Percentiles rank a stretch among this genome's conserved stretches.
Conservation (phyloP, 2,888 invertebrate species). For the Eurytoma californica region DNA sequence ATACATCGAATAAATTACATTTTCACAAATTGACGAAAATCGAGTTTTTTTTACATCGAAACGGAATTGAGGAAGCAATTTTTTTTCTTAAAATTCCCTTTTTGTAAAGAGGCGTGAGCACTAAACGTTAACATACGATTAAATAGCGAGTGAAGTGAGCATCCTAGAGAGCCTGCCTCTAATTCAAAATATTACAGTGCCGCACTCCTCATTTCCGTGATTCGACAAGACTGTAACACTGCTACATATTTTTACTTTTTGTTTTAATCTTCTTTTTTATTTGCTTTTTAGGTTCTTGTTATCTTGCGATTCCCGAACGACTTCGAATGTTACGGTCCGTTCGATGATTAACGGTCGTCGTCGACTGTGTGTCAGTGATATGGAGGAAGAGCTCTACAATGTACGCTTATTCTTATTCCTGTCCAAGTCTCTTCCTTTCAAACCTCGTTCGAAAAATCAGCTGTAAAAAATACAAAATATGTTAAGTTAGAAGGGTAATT, state of each 20-base stretch:
- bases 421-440: conserved; percentile 28
- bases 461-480: conserved; percentile 33
- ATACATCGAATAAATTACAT: conserved; percentile 26
- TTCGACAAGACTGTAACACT: conserved; percentile 44
- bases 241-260: conserved; percentile 44
- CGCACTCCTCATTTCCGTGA: conserved; percentile 45
- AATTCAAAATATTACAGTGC: conserved; percentile 42
- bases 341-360: conserved; percentile 38
- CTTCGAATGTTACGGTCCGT: conserved; percentile 32
- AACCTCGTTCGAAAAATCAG: conserved; percentile 48
- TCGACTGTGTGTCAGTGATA: conserved; percentile 28
- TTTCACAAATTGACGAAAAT: conserved; percentile 44
- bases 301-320: conserved; percentile 43
- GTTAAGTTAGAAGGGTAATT: neutral
- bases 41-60: conserved; percentile 37
- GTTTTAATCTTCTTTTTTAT: conserved; percentile 37
- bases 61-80: conserved; percentile 33
- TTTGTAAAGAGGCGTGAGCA: conserved; percentile 31
- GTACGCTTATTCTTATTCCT: conserved; percentile 31
- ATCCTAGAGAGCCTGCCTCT: conserved; percentile 57
- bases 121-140: conserved; percentile 42
- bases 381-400: conserved; percentile 33
- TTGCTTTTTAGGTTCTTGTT: conserved; percentile 23
- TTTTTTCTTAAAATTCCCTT: conserved; percentile 10
- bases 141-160: conserved; percentile 48